A percentile compares a stretch with the other conserved stretches of the same genome.
Evolutionary conservation across 1,140 invertebrate species (phyloP).

Genomic region (Lucilia sericata): DNA sequence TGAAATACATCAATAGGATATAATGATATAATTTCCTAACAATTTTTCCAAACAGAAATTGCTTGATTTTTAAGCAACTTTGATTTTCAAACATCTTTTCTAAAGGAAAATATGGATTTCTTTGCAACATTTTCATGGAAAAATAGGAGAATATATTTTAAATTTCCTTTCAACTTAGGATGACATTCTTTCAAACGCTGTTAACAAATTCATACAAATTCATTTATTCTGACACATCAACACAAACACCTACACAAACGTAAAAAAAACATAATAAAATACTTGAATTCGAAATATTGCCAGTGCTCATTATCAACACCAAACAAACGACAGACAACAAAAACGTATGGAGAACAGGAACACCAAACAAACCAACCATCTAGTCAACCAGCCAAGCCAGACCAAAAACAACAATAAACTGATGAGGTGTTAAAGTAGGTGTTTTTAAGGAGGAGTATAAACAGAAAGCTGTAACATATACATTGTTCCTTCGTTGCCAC

Average conservation of each 20-base stretch:
- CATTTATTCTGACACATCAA: not conserved
- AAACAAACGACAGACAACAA: not conserved
- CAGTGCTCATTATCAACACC: conserved; percentile 6
- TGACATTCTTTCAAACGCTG: too few relatives aligned
- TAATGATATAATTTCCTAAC: too few relatives aligned
- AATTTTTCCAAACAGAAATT: too few relatives aligned
- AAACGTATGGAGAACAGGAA: not conserved
- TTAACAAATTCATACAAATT: too few relatives aligned
- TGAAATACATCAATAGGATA: too few relatives aligned
- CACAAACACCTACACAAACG: not conserved
- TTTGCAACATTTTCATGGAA: too few relatives aligned
- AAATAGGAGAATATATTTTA: too few relatives aligned
- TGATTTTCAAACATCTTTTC: too few relatives aligned
- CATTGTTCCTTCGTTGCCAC: too few relatives aligned
- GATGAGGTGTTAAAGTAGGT: conserved; percentile 28
- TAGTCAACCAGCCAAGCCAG: not conserved
- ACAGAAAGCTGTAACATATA: not conserved
- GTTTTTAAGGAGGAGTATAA: not conserved
- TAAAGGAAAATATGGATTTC: too few relatives aligned
- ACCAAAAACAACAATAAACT: conserved; percentile 11
- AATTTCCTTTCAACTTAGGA: too few relatives aligned
- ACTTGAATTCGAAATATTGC: conserved; percentile 15
- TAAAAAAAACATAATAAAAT: not conserved
- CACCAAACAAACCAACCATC: not conserved
- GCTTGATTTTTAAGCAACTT: too few relatives aligned